Conservation (phyloP, 2,113 vertebrate species). For the Columba janthina region DNA sequence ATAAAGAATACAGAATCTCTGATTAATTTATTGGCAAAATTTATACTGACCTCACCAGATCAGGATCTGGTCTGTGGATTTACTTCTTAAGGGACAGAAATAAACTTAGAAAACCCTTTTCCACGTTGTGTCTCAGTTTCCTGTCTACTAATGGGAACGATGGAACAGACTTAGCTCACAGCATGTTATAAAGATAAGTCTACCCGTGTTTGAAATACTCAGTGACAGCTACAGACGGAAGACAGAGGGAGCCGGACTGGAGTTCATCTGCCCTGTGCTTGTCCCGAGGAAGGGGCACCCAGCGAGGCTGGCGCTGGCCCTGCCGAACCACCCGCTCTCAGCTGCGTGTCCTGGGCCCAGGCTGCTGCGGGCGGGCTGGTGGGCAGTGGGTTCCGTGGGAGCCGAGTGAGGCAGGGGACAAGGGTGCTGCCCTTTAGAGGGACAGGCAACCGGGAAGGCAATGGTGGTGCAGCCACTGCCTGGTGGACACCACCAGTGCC, state of each 20-base stretch:
- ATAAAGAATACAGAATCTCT: neutral
- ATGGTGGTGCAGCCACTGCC: rapidly evolving
- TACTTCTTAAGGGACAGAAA: neutral
- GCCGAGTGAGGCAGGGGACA: neutral
- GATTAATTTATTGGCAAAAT: conserved; percentile 3
- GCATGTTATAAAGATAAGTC: neutral
- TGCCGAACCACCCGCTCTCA: neutral
- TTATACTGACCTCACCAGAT: neutral
- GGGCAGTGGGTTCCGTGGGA: too few species aligned
- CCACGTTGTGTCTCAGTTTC: neutral
- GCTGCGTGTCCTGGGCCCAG: rapidly evolving
- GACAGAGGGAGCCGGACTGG: neutral
- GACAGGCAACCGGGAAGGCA: neutral
- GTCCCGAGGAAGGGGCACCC: neutral
- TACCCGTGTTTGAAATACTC: rapidly evolving
- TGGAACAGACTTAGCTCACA: neutral
- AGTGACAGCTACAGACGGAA: neutral
- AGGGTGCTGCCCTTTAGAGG: neutral
- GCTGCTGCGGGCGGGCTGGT: neutral
- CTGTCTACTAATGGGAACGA: neutral
- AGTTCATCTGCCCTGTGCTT: rapidly evolving
- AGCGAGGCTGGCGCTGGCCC: neutral
- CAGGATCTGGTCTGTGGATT: neutral
- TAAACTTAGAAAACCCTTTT: neutral
- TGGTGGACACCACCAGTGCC: too few species aligned